Base-by-base conservation (phyloP, 2,113 vertebrate genomes). In the Onychorhynchus coronatus region DNA sequence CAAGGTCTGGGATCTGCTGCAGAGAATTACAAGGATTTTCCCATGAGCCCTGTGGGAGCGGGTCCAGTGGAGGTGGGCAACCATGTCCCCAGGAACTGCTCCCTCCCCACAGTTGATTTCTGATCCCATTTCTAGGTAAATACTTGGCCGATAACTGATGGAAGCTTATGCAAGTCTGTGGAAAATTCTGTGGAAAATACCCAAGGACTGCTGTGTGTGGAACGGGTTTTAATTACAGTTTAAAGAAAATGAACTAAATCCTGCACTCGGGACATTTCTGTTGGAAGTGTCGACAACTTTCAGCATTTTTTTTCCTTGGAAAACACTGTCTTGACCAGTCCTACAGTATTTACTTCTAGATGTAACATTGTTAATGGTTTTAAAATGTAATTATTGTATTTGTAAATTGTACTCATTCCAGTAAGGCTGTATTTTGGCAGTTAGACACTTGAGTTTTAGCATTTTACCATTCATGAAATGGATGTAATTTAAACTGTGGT, bases 371-470 rank as follows among this genome's bases (percentile, higher is more conserved):
- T 99, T 98, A 98, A 98, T 98, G 98, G 98, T 99, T 99, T 98
- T 98, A 98, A 98, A 98, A 98, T 99, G 98, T 99, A 98, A 99
- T 98, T 99, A 99, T 99, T 97, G 99, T 99, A 99, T 99, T 99
- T 99, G 99, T 99, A 98, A 98, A 98, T 98, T 97, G 98, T 99
- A 98, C 97, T 98, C 98, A 99, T 99, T 98, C 98, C 98, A 96
- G 98, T 98, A 98, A 98, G 97, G 97, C 97, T 97, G 97, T 98
- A 97, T 97, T 97, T 97, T 97, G 97, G 97, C 98, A 97, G 96
- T 98, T 98, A 98, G 97, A 97, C 97, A 97, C 97, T 97, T 97
- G 97, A 98, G 98, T 98, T 98, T 98, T 98, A 98, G 98, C 97
- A 97, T 98, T 98, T 97, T 97, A 96, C 97, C 98, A 97, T 98